Evolutionary conservation across 1,140 invertebrate species (phyloP).

Genomic region (Tribolium castaneum): DNA sequence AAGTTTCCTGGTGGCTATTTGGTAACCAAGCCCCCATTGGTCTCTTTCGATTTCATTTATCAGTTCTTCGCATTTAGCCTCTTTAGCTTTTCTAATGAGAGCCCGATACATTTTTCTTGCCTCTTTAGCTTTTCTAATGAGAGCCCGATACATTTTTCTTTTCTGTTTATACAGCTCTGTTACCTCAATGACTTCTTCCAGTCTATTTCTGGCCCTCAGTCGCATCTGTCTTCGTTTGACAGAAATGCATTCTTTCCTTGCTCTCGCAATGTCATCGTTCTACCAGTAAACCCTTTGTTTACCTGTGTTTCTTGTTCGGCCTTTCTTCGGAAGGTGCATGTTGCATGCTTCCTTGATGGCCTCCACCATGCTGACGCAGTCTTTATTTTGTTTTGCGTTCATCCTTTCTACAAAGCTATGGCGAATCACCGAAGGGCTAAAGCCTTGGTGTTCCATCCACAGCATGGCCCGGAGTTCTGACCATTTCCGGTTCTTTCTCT

Average conservation of each 20-base stretch:
- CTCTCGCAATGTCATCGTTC: not conserved
- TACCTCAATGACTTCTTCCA: not conserved
- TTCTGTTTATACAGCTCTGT: not conserved
- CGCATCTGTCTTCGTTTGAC: not conserved
- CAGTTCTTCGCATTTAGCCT: not conserved
- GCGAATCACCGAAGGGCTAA: too few relatives aligned
- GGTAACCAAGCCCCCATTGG: too few relatives aligned
- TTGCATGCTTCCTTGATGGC: too few relatives aligned
- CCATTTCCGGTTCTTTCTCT: too few relatives aligned
- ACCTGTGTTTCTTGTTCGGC: too few relatives aligned
- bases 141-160: not conserved
- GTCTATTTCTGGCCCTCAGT: not conserved
- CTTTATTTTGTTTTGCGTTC: too few relatives aligned
- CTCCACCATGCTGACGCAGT: too few relatives aligned
- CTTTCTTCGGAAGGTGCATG: too few relatives aligned
- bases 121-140: not conserved
- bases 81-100: not conserved
- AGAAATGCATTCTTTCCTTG: not conserved
- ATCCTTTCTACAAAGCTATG: too few relatives aligned
- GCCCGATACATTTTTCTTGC: not conserved
- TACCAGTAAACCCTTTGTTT: not conserved
- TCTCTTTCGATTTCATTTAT: not conserved
- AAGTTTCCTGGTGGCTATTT: too few relatives aligned
- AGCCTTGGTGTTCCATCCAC: too few relatives aligned
- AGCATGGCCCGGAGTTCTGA: too few relatives aligned